Conservation (phyloP, 1,140 invertebrate species). For the Saxidomus purpurata region DNA sequence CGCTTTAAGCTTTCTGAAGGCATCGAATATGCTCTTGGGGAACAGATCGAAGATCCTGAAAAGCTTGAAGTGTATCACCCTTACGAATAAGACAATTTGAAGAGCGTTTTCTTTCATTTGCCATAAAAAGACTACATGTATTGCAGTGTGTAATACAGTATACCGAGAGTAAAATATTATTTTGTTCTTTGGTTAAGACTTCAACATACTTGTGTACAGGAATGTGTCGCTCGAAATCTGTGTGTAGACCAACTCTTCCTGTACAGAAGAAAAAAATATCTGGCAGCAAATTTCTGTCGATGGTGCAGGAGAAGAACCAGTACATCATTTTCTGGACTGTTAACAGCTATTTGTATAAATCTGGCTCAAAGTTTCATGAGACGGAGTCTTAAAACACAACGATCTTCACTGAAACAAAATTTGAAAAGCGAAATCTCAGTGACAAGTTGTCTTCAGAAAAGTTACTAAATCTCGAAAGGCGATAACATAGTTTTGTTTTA, state of each 20-base stretch:
- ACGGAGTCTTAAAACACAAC: too few species aligned
- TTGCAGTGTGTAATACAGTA: slow-evolving; percentile 34
- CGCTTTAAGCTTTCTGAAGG: not conserved
- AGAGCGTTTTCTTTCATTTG: slow-evolving; percentile 9
- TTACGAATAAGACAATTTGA: slow-evolving; percentile 1
- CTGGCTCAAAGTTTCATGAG: too few species aligned
- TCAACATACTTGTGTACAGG: not conserved
- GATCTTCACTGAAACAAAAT: too few species aligned
- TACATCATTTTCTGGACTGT: slow-evolving; percentile 27
- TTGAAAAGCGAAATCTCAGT: too few species aligned
- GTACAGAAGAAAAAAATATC: not conserved
- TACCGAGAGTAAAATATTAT: slow-evolving; percentile 9
- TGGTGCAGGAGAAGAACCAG: slow-evolving; percentile 35
- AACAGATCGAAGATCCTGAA: not conserved
- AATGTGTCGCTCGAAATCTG: not conserved
- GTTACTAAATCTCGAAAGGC: too few species aligned
- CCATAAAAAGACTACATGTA: slow-evolving; percentile 36
- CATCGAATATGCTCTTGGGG: not conserved
- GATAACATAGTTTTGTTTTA: too few species aligned
- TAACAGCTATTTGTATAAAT: not conserved
- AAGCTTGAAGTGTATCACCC: not conserved
- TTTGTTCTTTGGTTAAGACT: slow-evolving; percentile 1
- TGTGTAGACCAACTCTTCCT: not conserved
- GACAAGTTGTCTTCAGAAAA: too few species aligned
- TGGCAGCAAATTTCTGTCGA: not conserved